phyloP scores from a whole-genome alignment of 1,140 invertebrate species.

The Drosophila ercepeae region DNA sequence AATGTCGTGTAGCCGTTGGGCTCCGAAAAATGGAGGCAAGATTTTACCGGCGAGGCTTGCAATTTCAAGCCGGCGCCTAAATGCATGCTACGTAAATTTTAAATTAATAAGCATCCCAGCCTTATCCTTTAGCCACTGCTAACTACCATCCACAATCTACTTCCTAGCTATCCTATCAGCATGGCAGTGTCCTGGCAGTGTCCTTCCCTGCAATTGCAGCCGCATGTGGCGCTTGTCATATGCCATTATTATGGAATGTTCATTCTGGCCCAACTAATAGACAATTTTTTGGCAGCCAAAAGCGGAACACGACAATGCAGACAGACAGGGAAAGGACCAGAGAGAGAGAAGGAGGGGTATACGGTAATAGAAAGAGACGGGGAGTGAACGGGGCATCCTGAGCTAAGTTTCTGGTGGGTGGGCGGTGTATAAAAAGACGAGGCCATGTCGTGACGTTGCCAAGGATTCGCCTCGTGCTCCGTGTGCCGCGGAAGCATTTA shows the following conservation, averaged over 20 bases:
- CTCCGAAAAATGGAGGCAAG: constrained; percentile 18
- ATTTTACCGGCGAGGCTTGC: constrained; percentile 21
- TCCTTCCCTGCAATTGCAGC: constrained; percentile 57
- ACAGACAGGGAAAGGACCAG: constrained; percentile 6
- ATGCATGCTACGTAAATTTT: constrained; percentile 74
- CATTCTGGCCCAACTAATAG: constrained; percentile 76
- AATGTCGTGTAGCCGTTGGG: constrained; percentile 64
- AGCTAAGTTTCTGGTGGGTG: constrained; percentile 18
- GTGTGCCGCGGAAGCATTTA: constrained; percentile 81
- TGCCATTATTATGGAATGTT: constrained; percentile 78
- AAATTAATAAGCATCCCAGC: constrained; percentile 70
- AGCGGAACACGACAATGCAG: constrained; percentile 56
- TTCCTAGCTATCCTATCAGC: background rate
- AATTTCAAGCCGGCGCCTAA: constrained; percentile 62
- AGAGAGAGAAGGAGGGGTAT: background rate
- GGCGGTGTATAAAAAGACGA: constrained; percentile 31
- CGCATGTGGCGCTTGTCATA: constrained; percentile 81
- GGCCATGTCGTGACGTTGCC: constrained; percentile 70
- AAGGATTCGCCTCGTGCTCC: constrained; percentile 62
- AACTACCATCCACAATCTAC: constrained; percentile 4
- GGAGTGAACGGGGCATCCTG: background rate
- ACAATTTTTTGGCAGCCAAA: constrained; percentile 78
- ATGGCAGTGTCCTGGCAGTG: background rate
- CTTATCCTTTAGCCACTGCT: constrained; percentile 6
- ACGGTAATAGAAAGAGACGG: background rate